Conservation (phyloP, 2,888 invertebrate genomes). For the Cephalotes varians region DNA sequence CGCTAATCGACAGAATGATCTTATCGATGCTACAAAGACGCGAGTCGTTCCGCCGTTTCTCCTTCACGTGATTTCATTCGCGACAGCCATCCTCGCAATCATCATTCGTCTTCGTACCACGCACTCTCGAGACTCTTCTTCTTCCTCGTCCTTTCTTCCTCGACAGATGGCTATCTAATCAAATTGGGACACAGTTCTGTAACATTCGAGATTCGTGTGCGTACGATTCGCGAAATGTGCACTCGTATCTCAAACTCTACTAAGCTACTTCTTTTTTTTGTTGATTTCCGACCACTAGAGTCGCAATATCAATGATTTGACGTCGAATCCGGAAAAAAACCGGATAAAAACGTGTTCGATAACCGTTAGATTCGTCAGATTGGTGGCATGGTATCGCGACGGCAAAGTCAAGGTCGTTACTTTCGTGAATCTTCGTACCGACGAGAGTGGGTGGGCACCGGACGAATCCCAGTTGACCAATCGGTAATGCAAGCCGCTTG, state of each 20-base stretch:
- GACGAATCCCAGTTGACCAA: slow-evolving; percentile 51
- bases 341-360: slow-evolving; percentile 17
- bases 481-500: slow-evolving; percentile 36
- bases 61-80: slow-evolving; percentile 9
- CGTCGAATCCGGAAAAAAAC: neutral
- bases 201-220: neutral
- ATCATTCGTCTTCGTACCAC: neutral
- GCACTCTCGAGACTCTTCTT: neutral
- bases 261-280: neutral
- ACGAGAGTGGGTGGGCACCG: slow-evolving; percentile 55
- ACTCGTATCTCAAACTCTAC: neutral
- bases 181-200: neutral
- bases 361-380: slow-evolving; percentile 69
- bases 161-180: neutral
- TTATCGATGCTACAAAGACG: slow-evolving; percentile 10
- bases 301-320: neutral
- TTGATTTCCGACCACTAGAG: neutral
- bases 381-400: slow-evolving; percentile 34
- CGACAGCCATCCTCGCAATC: neutral
- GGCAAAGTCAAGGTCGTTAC: slow-evolving; percentile 77
- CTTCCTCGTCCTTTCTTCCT: neutral
- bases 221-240: neutral
- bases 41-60: neutral
- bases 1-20: neutral
- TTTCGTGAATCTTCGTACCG: slow-evolving; percentile 71